Percentiles rank a stretch among this genome's conserved stretches.
Conservation (phyloP, 2,888 invertebrate species). For the Megalurothrips usitatus region DNA sequence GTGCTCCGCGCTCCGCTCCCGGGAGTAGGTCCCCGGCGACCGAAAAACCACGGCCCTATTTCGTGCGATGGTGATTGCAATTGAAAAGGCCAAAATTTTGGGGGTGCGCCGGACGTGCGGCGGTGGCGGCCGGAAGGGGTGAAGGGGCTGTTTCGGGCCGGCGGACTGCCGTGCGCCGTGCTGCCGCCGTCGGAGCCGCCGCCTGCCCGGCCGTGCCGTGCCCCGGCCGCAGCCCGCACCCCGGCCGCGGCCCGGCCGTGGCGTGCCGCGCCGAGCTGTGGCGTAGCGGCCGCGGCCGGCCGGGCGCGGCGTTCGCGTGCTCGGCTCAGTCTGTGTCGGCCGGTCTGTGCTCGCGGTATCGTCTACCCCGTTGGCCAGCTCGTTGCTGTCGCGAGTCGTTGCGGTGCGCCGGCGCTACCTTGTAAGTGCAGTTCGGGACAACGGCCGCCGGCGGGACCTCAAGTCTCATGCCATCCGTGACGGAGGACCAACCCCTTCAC, state of each 20-base stretch:
- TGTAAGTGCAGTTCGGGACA: too few relatives aligned
- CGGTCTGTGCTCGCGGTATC: not conserved
- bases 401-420: too few relatives aligned
- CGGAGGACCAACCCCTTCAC: too few relatives aligned
- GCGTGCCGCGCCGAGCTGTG: not conserved
- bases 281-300: not conserved
- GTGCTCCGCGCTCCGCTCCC: not conserved
- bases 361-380: not conserved
- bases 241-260: not conserved
- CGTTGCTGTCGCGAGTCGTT: not conserved
- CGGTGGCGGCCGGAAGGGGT: not conserved
- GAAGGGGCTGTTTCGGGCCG: not conserved
- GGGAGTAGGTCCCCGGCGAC: not conserved
- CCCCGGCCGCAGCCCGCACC: not conserved
- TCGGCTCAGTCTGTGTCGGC: not conserved
- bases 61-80: too few relatives aligned
- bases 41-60: too few relatives aligned
- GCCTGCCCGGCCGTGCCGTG: not conserved
- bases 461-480: too few relatives aligned
- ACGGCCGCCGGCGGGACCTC: too few relatives aligned
- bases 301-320: not conserved
- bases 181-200: not conserved
- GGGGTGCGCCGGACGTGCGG: not conserved
- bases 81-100: too few relatives aligned
- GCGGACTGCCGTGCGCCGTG: not conserved